Evolutionary conservation across 2,113 vertebrate species (phyloP).

Genomic region (Platichthys stellatus): DNA sequence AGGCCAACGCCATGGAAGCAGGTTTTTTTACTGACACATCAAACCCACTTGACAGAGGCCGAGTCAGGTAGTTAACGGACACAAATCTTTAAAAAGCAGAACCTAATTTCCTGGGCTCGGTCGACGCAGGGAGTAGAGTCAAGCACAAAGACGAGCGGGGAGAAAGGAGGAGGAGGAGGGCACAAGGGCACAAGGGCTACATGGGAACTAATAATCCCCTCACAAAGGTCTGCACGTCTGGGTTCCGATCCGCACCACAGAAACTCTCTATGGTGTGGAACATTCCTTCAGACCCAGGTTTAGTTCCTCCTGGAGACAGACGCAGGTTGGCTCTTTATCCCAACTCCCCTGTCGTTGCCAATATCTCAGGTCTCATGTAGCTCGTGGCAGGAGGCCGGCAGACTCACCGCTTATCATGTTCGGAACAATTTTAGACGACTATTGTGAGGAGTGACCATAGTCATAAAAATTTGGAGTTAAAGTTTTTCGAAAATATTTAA

Average conservation of each 20-base stretch:
- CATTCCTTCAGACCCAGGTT: conserved; percentile 72
- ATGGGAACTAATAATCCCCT: conserved; percentile 74
- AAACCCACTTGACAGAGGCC: conserved; percentile 43
- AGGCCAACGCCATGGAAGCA: conserved; percentile 25
- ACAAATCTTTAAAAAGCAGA: conserved; percentile 44
- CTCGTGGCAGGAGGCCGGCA: conserved; percentile 37
- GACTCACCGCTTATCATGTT: conserved; percentile 44
- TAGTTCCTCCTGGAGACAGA: conserved; percentile 78
- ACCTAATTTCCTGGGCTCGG: conserved; percentile 59
- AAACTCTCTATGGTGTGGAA: conserved; percentile 60
- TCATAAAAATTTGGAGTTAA: not conserved
- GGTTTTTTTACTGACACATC: conserved; percentile 9
- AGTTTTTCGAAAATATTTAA: not conserved
- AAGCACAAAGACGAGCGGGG: conserved; percentile 58
- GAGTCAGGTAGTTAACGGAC: conserved; percentile 55
- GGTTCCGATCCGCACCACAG: conserved; percentile 67
- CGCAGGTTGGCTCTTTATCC: conserved; percentile 62
- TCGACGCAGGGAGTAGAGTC: conserved; percentile 51
- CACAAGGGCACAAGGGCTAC: conserved; percentile 46
- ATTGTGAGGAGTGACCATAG: conserved; percentile 8
- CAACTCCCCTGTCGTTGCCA: conserved; percentile 58
- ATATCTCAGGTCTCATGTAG: conserved; percentile 60
- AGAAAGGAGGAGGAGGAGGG: conserved; percentile 43
- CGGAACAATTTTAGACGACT: conserved; percentile 17
- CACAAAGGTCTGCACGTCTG: conserved; percentile 65